Evolutionary conservation across 2,797 vertebrate species (phyloP), one percentile per base, ranked within the genome.

Genomic region (Aplochiton taeniatus): DNA sequence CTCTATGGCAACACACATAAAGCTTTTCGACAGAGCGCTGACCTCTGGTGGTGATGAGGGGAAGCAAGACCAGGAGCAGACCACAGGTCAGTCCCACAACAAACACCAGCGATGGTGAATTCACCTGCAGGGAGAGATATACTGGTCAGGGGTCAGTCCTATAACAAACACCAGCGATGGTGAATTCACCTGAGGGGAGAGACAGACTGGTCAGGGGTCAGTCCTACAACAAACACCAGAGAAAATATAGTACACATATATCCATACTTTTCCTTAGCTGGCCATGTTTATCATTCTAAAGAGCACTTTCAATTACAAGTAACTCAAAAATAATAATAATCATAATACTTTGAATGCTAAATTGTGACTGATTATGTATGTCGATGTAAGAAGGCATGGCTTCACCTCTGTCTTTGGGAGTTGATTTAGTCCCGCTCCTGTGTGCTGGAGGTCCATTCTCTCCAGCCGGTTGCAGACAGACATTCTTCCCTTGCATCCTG

Each of bases 21-120:
- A 17, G 51, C 16, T 17, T 13, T 12, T 12, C 53, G 11, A 56
- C n/a, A 8, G 12, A 19, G 63, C 6, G 12, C 63, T n/a, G 17
- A 94, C 93, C 93, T 87, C 90, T 87, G 78, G 92, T 85, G 65
- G 91, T 73, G 77, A 94, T 87, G 9, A 92, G 91, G 77, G 90
- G 65, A 1, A 91, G 90, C 58, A 94, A 74, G 70, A 92, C 91
- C 79, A 95, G 79, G 82, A 94, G 90, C 78, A 95, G 83, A 45
- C 94, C 94, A 50, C 93, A 94, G 84, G 89, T 91, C 19, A 95
- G 81, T 65, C 94, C 94, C 69, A 94, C 92, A 69, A 94, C 90
- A 87, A 95, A 95, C 8, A 90, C 94, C 72, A 92, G 93, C 93
- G 93, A 95, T 60, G 90, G 89, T 82, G 93, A 11, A 91, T 88